Base-by-base conservation (phyloP, 1,140 invertebrate genomes). In the Prorops nasuta region DNA sequence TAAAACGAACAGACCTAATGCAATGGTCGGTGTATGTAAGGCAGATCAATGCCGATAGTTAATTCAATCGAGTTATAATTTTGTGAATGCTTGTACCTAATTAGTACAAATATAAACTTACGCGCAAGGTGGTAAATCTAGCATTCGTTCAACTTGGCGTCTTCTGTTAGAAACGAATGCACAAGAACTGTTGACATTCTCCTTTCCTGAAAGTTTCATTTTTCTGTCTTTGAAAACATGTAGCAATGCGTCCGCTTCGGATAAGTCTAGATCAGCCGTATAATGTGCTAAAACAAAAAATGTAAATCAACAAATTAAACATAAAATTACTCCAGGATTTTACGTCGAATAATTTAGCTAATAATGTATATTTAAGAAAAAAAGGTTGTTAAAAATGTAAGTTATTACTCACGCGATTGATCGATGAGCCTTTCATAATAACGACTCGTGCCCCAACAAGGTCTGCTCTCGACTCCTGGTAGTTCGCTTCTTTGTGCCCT, bases 351-450 rank as follows among this genome's bases (percentile, higher is more conserved):
- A 22, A 3, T 34, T 31, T 21, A 14, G n/a, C n/a, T n/a, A n/a
- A n/a, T n/a, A n/a, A n/a, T n/a, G n/a, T n/a, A n/a, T n/a, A n/a
- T n/a, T n/a, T n/a, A n/a, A n/a, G n/a, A n/a, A n/a, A n/a, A n/a
- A n/a, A n/a, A n/a, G n/a, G n/a, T n/a, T n/a, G n/a, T n/a, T n/a
- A n/a, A n/a, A n/a, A n/a, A n/a, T n/a, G n/a, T n/a, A n/a, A n/a
- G n/a, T n/a, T n/a, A n/a, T n/a, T 16, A 45, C 47, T 45, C 10
- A 54, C 52, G 47, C 14, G 47, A 50, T 40, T 54, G 32, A 34
- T 54, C 47, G 6, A 54, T 50, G 16, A 54, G 38, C 15, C 47
- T 44, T 36, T 50, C 52, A 10, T 45, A 35, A 18, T 54, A 54
- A 42, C 47, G 47, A 49, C 36, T 42, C 15, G 47, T 49, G 10